phyloP scores from a whole-genome alignment of 2,113 vertebrate species.

The Felis chaus region DNA sequence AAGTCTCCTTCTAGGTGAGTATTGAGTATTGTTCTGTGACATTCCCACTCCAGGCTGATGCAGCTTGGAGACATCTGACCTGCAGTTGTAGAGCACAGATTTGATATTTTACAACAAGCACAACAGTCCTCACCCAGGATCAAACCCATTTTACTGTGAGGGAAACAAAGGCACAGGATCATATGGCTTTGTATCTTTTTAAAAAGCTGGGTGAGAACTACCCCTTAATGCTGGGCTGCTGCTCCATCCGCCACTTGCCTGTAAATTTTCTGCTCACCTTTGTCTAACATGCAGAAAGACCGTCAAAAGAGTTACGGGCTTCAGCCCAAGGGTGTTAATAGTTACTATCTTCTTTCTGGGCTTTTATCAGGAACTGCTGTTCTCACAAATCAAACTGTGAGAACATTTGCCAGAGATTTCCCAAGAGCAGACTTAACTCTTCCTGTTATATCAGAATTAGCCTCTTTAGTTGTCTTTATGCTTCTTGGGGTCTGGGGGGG shows the following conservation, averaged over 20 bases:
- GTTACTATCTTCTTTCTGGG: slow-evolving; percentile 15
- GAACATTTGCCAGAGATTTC: slow-evolving; percentile 50
- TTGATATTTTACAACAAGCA: neutral
- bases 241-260: neutral
- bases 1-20: neutral
- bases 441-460: neutral
- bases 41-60: neutral
- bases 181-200: neutral
- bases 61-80: neutral
- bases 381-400: neutral
- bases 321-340: neutral
- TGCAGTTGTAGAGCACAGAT: neutral
- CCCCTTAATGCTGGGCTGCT: neutral
- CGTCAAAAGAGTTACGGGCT: neutral
- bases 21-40: neutral
- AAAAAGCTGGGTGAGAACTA: neutral
- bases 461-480: neutral
- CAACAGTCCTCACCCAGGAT: neutral
- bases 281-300: neutral
- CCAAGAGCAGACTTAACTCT: neutral
- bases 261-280: neutral
- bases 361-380: slow-evolving; percentile 46
- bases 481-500: neutral
- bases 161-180: neutral
- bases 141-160: neutral